Conservation (phyloP, 2,888 invertebrate species). For the Ephialtes manifestator region DNA sequence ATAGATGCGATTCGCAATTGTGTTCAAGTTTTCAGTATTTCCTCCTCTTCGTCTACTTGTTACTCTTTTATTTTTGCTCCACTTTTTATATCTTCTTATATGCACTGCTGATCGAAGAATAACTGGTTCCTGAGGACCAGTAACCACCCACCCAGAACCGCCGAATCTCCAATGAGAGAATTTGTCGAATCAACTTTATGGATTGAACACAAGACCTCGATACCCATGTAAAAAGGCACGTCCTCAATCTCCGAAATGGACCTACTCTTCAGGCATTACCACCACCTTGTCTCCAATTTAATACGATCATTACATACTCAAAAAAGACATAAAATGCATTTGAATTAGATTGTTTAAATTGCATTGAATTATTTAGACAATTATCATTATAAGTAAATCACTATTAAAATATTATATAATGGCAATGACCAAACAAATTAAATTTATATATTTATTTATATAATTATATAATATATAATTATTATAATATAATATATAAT, state of each 20-base stretch:
- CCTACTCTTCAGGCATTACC: neutral
- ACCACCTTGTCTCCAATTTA: neutral
- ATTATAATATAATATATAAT: too few species aligned
- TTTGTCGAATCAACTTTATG: conserved; percentile 24
- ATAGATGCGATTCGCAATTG: neutral
- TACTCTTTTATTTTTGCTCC: conserved; percentile 3
- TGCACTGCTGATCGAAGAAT: conserved; percentile 1
- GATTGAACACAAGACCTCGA: conserved; percentile 73
- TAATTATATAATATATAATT: too few species aligned
- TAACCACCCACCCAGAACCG: conserved; percentile 27
- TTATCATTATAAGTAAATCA: neutral
- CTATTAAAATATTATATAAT: neutral
- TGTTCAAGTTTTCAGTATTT: neutral
- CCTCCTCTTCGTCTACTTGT: neutral
- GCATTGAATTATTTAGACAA: neutral
- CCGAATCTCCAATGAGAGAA: conserved; percentile 16
- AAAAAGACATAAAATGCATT: neutral
- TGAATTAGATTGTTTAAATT: neutral
- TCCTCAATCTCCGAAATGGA: conserved; percentile 73
- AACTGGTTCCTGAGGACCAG: conserved; percentile 27
- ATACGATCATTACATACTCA: neutral
- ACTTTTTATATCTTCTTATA: conserved; percentile 13
- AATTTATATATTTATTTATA: too few species aligned
- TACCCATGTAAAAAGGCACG: conserved; percentile 81
- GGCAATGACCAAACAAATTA: neutral